Evolutionary conservation across 2,113 vertebrate genomes (phyloP).

Genomic region (Rynchops niger): DNA sequence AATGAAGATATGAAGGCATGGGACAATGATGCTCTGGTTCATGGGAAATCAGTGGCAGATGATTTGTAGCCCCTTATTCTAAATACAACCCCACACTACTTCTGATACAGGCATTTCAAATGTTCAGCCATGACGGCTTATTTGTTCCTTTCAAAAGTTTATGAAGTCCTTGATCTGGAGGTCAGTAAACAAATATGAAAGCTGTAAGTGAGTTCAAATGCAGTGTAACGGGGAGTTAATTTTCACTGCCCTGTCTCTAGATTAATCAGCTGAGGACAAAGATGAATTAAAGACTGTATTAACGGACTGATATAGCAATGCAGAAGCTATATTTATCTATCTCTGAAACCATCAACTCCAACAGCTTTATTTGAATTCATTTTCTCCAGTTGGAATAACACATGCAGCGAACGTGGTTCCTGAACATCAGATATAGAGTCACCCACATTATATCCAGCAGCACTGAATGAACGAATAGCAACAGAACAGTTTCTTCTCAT

Average conservation of each 20-base stretch:
- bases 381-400: conserved; percentile 45
- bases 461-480: neutral
- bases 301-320: conserved; percentile 23
- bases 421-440: conserved; percentile 28
- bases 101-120: neutral
- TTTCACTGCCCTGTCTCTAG: conserved; percentile 64
- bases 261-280: conserved; percentile 62
- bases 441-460: neutral
- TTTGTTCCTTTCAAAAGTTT: conserved; percentile 41
- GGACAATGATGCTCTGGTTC: neutral
- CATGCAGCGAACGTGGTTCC: neutral
- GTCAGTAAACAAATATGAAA: conserved; percentile 33
- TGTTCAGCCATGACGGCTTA: neutral
- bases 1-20: neutral
- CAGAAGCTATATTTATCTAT: conserved; percentile 43
- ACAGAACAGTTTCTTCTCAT: neutral
- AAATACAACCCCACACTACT: neutral
- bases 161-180: conserved; percentile 52
- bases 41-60: neutral
- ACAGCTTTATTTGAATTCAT: conserved; percentile 10
- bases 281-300: conserved; percentile 65
- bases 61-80: neutral
- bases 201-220: conserved; percentile 35
- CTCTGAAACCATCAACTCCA: conserved; percentile 30
- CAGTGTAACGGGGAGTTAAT: conserved; percentile 43